These are phyloP conservation scores for Nasonia oneida DNA, from an alignment of 2,888 invertebrate genomes.

Conservation along the genomic window DNA sequence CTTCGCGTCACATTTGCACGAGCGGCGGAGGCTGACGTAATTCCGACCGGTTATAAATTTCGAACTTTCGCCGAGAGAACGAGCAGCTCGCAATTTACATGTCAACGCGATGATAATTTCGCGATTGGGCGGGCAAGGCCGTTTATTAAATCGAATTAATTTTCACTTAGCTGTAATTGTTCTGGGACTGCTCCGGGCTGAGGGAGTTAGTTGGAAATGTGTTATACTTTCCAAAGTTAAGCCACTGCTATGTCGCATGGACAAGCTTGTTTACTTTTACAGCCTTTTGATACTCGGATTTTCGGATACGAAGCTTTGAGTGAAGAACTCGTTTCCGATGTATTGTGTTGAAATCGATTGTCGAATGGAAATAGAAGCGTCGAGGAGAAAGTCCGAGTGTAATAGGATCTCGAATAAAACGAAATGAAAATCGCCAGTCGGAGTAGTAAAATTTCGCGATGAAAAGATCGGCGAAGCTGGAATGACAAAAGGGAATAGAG, in stretches of 20 bases:
- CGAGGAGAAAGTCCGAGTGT: not conserved
- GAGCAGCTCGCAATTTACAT: not conserved
- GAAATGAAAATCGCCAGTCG: not conserved
- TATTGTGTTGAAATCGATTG: no score
- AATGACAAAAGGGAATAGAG: not conserved
- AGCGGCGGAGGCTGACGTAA: slow-evolving; percentile 22
- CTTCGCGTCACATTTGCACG: slow-evolving; percentile 34
- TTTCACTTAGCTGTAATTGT: slow-evolving; percentile 56
- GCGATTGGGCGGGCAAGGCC: not conserved
- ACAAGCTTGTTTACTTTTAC: not conserved
- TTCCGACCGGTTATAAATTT: slow-evolving; percentile 18
- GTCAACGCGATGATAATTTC: slow-evolving; percentile 17
- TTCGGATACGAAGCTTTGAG: not conserved
- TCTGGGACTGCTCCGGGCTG: slow-evolving; percentile 10
- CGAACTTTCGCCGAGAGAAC: slow-evolving; percentile 4
- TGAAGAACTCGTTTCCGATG: no score
- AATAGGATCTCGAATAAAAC: not conserved
- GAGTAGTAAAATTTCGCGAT: not conserved
- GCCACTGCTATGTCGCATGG: not conserved
- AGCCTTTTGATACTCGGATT: not conserved
- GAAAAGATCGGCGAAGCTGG: slow-evolving; percentile 10
- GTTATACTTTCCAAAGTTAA: slow-evolving; percentile 4
- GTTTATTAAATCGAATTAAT: slow-evolving; percentile 51
- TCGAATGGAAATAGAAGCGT: not conserved
- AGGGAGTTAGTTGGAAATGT: slow-evolving; percentile 3